Evolutionary conservation across 2,797 vertebrate species (phyloP).

Genomic region (Thalassophryne amazonica): DNA sequence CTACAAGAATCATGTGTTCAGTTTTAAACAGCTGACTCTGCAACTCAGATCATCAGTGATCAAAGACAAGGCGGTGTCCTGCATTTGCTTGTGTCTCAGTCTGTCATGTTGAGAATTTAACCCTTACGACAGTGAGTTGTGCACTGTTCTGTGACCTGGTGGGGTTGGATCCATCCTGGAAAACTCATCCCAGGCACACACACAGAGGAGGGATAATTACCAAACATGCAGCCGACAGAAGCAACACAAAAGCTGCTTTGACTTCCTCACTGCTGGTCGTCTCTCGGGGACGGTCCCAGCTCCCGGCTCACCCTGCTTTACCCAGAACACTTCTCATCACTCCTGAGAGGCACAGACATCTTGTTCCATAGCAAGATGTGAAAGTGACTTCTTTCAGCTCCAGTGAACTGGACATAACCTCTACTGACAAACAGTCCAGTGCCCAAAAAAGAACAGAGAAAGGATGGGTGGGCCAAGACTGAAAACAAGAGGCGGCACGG

Average conservation of each 20-base stretch:
- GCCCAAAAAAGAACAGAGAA: slow-evolving; percentile 72
- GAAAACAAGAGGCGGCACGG: slow-evolving; percentile 45
- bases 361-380: slow-evolving; percentile 83
- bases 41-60: slow-evolving; percentile 26
- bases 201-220: slow-evolving; percentile 78
- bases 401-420: slow-evolving; percentile 84
- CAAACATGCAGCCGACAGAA: slow-evolving; percentile 77
- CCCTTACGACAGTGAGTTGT: slow-evolving; percentile 71
- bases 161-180: slow-evolving; percentile 60
- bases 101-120: slow-evolving; percentile 70
- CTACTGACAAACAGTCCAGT: slow-evolving; percentile 80
- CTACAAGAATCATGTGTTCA: too few relatives aligned
- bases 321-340: slow-evolving; percentile 67
- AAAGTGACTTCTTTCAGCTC: slow-evolving; percentile 89
- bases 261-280: slow-evolving; percentile 82
- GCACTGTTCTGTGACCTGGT: slow-evolving; percentile 58
- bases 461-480: slow-evolving; percentile 65
- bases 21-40: too few relatives aligned
- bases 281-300: slow-evolving; percentile 66
- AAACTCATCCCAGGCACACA: slow-evolving; percentile 64
- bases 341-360: slow-evolving; percentile 76
- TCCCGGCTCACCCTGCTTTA: slow-evolving; percentile 56
- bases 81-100: slow-evolving; percentile 49
- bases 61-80: slow-evolving; percentile 22
- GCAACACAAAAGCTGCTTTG: slow-evolving; percentile 81